Evolutionary conservation across 2,797 vertebrate genomes (phyloP), one percentile per base, ranked within the genome.

Genomic region (Alexandromys oeconomus): DNA sequence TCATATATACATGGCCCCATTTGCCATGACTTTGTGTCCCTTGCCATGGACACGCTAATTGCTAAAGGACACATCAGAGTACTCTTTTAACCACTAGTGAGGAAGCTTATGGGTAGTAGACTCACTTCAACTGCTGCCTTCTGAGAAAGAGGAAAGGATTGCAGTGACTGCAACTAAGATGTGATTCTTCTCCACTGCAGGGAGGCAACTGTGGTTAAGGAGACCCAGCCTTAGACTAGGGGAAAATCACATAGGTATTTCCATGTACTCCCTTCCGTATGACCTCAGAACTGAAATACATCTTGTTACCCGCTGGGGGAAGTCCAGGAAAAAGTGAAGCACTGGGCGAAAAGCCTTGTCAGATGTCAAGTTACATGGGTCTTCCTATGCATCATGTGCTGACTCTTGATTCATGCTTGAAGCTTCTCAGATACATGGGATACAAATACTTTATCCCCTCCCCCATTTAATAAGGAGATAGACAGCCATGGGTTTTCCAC

Each of bases 401-500:
- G 43, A 31, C 34, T 96, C 88, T 31, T 43, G 10, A 86, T 31
- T 59, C 13, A 89, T n/a, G 17, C 93, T 29, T 48, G 91, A 51
- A 59, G 34, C 5, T 90, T 78, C 93, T 69, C 95, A 87, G 48
- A 96, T 85, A 37, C 5, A 46, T 27, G 2, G 59, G 97, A n/a
- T 80, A 61, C 63, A 96, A 71, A 61, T 97, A 12, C 84, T n/a
- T 96, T 95, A 93, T 61, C 77, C 54, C 76, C 84, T 63, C 79
- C 57, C 76, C 84, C 76, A 82, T 94, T 97, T 97, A 97, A 27
- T 91, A 96, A 88, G 8, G 5, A 78, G 93, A 96, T 59, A 69
- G 90, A 96, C 95, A 97, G 96, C 69, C 85, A 96, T 40, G 91
- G 34, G 27, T 94, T 97, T 93, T 21, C 67, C 34, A 3, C 29